These are phyloP conservation scores for Trichomycterus rosablanca DNA, from an alignment of 2,113 vertebrate genomes.

Conservation along the genomic window DNA sequence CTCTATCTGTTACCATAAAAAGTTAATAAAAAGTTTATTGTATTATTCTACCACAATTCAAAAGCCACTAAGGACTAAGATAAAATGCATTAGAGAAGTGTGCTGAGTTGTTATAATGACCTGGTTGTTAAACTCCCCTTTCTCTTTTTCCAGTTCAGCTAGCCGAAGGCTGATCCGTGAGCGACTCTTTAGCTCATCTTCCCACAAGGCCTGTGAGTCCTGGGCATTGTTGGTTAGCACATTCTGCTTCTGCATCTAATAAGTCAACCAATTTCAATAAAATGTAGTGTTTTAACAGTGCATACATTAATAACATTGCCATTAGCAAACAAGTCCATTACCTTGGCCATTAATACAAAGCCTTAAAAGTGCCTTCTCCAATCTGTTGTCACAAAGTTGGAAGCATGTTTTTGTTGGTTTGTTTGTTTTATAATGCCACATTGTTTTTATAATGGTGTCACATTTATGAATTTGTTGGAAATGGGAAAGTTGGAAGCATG, in stretches of 20 bases:
- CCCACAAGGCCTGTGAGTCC: slow-evolving; percentile 74
- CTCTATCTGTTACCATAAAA: slow-evolving; percentile 65
- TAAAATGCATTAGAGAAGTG: too few relatives aligned
- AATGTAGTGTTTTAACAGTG: not conserved
- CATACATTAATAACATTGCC: not conserved
- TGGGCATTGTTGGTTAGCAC: slow-evolving; percentile 68
- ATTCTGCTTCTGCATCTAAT: slow-evolving; percentile 75
- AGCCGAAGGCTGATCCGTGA: slow-evolving; percentile 71
- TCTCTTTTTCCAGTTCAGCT: slow-evolving; percentile 75
- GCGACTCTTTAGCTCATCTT: slow-evolving; percentile 77
- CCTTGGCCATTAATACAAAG: too few relatives aligned
- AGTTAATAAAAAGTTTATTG: too few relatives aligned
- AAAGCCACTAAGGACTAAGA: not conserved
- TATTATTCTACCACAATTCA: not conserved
- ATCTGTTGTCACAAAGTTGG: too few relatives aligned
- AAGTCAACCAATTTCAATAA: slow-evolving; percentile 8
- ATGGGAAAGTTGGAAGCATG: too few relatives aligned
- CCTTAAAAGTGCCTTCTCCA: too few relatives aligned
- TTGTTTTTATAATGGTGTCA: too few relatives aligned
- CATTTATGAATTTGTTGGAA: too few relatives aligned
- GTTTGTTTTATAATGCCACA: too few relatives aligned
- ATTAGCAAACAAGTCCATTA: too few relatives aligned
- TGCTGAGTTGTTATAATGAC: slow-evolving; percentile 50
- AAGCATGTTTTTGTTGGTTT: too few relatives aligned
- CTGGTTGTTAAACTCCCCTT: slow-evolving; percentile 66